Conservation (phyloP, 2,113 vertebrate species). For the Cochlearius cochlearius region DNA sequence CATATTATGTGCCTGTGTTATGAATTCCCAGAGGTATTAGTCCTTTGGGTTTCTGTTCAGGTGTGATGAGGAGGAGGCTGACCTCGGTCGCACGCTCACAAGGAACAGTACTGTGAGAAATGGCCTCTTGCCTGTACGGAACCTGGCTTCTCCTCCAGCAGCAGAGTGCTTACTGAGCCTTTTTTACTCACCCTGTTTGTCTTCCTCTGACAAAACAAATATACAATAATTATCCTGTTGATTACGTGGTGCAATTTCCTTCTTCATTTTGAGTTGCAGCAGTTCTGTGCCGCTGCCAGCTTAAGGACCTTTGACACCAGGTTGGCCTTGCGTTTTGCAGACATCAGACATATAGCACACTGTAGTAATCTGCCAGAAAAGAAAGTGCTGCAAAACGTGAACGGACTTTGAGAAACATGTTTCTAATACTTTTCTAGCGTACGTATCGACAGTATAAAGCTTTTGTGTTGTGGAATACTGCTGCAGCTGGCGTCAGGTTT, state of each 20-base stretch:
- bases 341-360: background rate
- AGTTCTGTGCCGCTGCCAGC: background rate
- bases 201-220: background rate
- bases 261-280: background rate
- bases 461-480: background rate
- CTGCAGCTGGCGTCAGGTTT: background rate
- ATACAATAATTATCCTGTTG: background rate
- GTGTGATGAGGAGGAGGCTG: background rate
- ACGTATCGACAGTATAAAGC: background rate
- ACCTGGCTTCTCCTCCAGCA: background rate
- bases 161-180: background rate
- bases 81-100: background rate
- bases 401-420: background rate
- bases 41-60: background rate
- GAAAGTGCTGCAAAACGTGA: background rate
- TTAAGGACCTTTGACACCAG: background rate
- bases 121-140: background rate
- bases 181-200: background rate
- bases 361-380: background rate
- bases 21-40: background rate
- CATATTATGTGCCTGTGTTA: background rate
- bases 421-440: background rate
- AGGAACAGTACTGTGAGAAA: background rate
- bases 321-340: background rate
- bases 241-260: background rate